Percentiles rank a stretch among this genome's conserved stretches.
These are phyloP conservation scores for Oryzias javanicus DNA, from an alignment of 2,113 vertebrate species.

Conservation along the genomic window DNA sequence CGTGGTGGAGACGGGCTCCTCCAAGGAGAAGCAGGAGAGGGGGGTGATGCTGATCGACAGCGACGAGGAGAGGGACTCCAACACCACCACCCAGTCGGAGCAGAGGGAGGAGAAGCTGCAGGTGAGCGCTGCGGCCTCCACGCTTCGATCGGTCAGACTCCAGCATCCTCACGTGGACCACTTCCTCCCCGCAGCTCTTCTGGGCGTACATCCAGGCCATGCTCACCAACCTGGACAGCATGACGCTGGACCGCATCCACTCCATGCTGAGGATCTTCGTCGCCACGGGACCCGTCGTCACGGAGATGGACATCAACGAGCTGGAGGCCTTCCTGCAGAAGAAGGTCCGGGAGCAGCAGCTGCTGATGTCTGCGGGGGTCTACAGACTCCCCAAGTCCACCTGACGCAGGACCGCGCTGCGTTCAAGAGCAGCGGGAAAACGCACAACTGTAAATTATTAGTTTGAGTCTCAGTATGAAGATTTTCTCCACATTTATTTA, in stretches of 20 bases:
- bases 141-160: neutral
- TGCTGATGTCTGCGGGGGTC: constrained; percentile 83
- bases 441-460: neutral
- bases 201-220: constrained; percentile 99
- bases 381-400: constrained; percentile 92
- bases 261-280: constrained; percentile 98
- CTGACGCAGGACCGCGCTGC: constrained; percentile 37
- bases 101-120: constrained; percentile 98
- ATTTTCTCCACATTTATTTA: no score
- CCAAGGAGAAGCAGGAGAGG: constrained; percentile 84
- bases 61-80: constrained; percentile 94
- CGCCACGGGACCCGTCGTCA: constrained; percentile 88
- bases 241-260: constrained; percentile 95
- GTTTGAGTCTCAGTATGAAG: no score
- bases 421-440: neutral
- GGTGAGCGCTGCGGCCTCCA: constrained; percentile 63
- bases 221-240: constrained; percentile 97
- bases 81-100: constrained; percentile 94
- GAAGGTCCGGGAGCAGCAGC: constrained; percentile 93
- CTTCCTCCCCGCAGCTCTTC: constrained; percentile 82
- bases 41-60: constrained; percentile 90
- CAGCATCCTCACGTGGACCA: neutral
- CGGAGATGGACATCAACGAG: constrained; percentile 91
- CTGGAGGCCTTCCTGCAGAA: constrained; percentile 93
- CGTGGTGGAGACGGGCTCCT: constrained; percentile 87